A percentile compares a stretch with the other conserved stretches of the same genome.
These are phyloP conservation scores for Benitochromis conjunctus DNA, from an alignment of 2,113 vertebrate species.

Conservation along the genomic window DNA sequence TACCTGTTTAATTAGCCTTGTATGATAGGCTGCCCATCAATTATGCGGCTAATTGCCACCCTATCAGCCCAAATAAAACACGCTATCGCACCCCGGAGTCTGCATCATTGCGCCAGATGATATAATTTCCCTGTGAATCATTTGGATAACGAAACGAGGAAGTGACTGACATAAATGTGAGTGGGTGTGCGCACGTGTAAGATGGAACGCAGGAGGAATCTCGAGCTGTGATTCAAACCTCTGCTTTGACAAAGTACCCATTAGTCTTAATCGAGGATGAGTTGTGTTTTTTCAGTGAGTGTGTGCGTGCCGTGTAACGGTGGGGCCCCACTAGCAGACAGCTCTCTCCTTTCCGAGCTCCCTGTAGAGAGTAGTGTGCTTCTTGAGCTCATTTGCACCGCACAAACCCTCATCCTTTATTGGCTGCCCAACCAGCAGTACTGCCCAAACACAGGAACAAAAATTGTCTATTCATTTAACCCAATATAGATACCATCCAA, in stretches of 20 bases:
- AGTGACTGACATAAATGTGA: slow-evolving; percentile 6
- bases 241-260: slow-evolving; percentile 45
- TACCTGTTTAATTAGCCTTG: slow-evolving; percentile 69
- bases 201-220: not conserved
- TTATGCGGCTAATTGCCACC: slow-evolving; percentile 71
- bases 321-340: not conserved
- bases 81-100: slow-evolving; percentile 56
- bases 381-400: not conserved
- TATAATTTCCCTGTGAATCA: slow-evolving; percentile 64
- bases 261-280: slow-evolving; percentile 40
- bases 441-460: not conserved
- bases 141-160: slow-evolving; percentile 48
- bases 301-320: not conserved
- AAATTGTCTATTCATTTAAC: not conserved
- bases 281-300: not conserved
- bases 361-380: not conserved
- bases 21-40: slow-evolving; percentile 69
- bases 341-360: not conserved
- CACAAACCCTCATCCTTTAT: not conserved
- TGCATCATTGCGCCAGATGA: slow-evolving; percentile 61
- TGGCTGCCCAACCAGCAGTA: not conserved
- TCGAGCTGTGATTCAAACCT: slow-evolving; percentile 3
- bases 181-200: not conserved
- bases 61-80: slow-evolving; percentile 71
- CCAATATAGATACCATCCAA: not conserved